These are phyloP conservation scores for Listronotus bonariensis DNA, from an alignment of 1,140 invertebrate genomes.

Conservation along the genomic window DNA sequence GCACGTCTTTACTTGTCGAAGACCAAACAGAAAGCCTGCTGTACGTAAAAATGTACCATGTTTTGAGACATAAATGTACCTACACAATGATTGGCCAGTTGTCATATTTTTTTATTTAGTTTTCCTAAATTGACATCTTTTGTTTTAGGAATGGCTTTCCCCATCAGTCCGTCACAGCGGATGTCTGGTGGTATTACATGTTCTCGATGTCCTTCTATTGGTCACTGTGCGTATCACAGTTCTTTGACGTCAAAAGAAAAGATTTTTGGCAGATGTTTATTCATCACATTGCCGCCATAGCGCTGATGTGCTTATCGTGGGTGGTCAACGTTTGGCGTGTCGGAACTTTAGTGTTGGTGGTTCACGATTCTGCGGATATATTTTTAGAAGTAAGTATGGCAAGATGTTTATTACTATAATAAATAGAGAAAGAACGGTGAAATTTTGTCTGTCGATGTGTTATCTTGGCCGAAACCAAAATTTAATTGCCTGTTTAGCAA, in stretches of 20 bases:
- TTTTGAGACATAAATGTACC: no score
- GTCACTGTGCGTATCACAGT: constrained; percentile 90
- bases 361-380: constrained; percentile 95
- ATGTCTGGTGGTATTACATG: constrained; percentile 97
- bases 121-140: no score
- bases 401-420: no score
- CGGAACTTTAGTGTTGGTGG: constrained; percentile 74
- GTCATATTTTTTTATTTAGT: no score
- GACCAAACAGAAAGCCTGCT: no score
- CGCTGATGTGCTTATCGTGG: constrained; percentile 91
- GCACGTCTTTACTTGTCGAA: no score
- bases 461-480: no score
- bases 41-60: no score
- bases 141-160: constrained; percentile 66
- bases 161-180: constrained; percentile 68
- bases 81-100: no score
- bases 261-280: constrained; percentile 99
- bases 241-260: constrained; percentile 90
- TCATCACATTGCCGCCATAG: constrained; percentile 92
- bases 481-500: no score
- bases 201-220: constrained; percentile 95
- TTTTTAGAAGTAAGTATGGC: constrained; percentile 78
- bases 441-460: no score
- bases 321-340: constrained; percentile 91
- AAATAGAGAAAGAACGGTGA: no score